Base-by-base conservation (phyloP, 2,797 vertebrate species). In the Fistularia tabacaria region DNA sequence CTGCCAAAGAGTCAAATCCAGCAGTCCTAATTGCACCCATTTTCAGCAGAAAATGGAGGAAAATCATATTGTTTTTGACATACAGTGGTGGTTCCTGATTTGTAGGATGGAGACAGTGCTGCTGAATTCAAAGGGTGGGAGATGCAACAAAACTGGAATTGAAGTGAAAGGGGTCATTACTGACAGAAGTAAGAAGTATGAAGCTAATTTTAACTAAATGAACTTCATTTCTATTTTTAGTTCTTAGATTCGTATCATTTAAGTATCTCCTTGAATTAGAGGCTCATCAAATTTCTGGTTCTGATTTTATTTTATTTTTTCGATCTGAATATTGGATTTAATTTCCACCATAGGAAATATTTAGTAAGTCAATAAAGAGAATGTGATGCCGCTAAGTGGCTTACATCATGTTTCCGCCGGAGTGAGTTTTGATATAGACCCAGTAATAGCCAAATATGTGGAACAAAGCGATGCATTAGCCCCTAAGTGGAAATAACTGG, bases 31-130 rank as follows among this genome's bases (percentile, higher is more conserved):
- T 78, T 81, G 68, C 64, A 15, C 68, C 69, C 25, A 0, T 57
- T 73, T 71, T 80, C 39, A 66, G 64, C 54, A 51, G 62, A 68
- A 63, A 66, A 49, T 69, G n/a, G 42, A 58, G 36, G 49, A 73
- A 51, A 70, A 61, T 76, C 38, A 64, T 56, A 76, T 78, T 76
- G 70, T 80, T 81, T 74, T 54, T 54, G 79, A 78, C 71, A 60
- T 48, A 56, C 46, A 54, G 5, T 57, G 59, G 56, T 44, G 55
- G 74, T 67, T 80, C 46, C 49, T 64, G 59, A 59, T 62, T 46
- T 0, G 51, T 66, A 64, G 49, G 51, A 79, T 65, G 48, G 61
- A 75, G 67, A 77, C 49, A 54, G 55, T 15, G 54, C 60, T 59
- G 57, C 13, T 4, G 54, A 61, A 59, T 14, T 51, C 51, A 64